Percentiles rank a stretch among this genome's conserved stretches.
Conservation (phyloP, 1,140 invertebrate genomes). For the Microvelia longipes region DNA sequence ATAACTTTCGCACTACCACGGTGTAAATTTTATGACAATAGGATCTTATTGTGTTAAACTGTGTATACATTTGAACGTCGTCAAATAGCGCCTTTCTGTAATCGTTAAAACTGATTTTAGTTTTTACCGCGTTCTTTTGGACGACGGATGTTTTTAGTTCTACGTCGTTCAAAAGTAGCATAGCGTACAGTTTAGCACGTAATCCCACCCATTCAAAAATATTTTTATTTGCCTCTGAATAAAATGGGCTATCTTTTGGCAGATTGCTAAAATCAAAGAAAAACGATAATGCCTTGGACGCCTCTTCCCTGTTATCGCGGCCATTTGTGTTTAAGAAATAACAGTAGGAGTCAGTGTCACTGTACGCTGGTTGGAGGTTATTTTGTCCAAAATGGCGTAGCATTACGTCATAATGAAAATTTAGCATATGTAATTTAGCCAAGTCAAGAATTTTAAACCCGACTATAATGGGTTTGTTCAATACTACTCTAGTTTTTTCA, state of each 20-base stretch:
- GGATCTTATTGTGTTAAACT: background rate
- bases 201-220: background rate
- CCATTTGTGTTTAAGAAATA: background rate
- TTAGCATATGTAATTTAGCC: background rate
- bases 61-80: background rate
- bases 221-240: background rate
- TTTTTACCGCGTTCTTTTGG: background rate
- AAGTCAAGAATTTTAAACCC: background rate
- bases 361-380: background rate
- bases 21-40: background rate
- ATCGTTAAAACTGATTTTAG: background rate
- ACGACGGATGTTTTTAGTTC: background rate
- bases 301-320: background rate
- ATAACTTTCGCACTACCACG: background rate
- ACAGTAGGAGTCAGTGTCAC: background rate
- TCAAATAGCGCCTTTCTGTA: background rate
- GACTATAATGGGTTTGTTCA: background rate
- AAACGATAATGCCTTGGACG: background rate
- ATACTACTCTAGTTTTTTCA: background rate
- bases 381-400: background rate
- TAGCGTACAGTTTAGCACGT: background rate
- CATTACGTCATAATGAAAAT: background rate
- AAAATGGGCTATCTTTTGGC: background rate
- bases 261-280: background rate
- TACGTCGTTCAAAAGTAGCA: background rate